Evolutionary conservation across 2,113 vertebrate genomes (phyloP).

Genomic region (Ovis aries): DNA sequence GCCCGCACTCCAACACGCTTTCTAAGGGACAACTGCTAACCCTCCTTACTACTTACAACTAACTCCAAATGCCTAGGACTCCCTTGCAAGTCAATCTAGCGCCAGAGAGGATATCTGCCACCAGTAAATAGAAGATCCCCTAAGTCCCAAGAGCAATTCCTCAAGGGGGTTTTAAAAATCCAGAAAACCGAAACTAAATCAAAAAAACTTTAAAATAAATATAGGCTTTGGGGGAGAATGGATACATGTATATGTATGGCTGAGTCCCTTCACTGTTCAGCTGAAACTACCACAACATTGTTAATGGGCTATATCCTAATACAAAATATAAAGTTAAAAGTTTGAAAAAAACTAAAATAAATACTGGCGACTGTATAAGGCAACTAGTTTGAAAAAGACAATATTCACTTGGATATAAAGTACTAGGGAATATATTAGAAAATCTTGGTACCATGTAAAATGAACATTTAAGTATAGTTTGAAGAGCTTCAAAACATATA

Average conservation of each 20-base stretch:
- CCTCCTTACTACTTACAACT: background rate
- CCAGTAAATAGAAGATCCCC: background rate
- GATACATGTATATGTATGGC: background rate
- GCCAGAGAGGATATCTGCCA: background rate
- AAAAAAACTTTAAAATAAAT: background rate
- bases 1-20: background rate
- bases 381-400: background rate
- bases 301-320: background rate
- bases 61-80: background rate
- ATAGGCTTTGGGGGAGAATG: background rate
- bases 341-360: background rate
- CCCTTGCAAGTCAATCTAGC: background rate
- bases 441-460: constrained; percentile 9
- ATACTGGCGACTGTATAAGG: background rate
- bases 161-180: background rate
- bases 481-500: constrained; percentile 16
- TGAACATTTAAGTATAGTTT: background rate
- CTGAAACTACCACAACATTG: background rate
- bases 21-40: background rate
- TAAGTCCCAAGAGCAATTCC: background rate
- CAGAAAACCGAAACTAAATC: background rate
- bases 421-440: background rate
- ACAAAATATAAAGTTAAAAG: background rate
- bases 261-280: background rate
- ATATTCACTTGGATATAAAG: constrained; percentile 6